Evolutionary conservation across 2,113 vertebrate genomes (phyloP), one percentile per base, ranked within the genome.

Genomic region (Athene cunicularia): DNA sequence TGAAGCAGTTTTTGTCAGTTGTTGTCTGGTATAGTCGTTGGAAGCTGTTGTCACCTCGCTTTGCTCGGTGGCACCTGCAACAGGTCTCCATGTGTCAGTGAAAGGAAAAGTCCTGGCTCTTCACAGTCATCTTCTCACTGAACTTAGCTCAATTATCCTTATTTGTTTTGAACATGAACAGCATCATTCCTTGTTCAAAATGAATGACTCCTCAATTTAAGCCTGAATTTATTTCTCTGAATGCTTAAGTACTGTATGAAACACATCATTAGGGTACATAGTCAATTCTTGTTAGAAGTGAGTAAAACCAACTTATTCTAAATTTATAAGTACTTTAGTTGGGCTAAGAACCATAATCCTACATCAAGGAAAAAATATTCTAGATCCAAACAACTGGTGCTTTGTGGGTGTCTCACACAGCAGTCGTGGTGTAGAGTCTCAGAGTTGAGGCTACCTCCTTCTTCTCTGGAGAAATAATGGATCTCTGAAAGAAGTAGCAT

Each of bases 271-370:
- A 30, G 3, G n/a, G 6, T 56, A 72, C 73, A 50, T 43, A 88
- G 63, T 67, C 17, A 80, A 27, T 88, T 79, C 37, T 63, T 94
- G 6, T 73, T 79, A 89, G 24, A 72, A 32, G 66, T 3, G 84
- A 63, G 68, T 71, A 82, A 63, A 96, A 94, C 32, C 14, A 89
- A 41, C 45, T 47, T 84, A 77, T 20, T 68, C 47, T 22, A 95
- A 90, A 94, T 90, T 91, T 60, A 6, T 87, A 88, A 86, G 20
- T 64, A 45, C 47, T 97, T 95, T 87, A 80, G 11, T 28, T 91
- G 53, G 86, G 32, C 39, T 73, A 93, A 84, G 21, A 52, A 24
- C 8, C 53, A 41, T 19, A 90, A 52, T 53, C 11, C 80, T 93
- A 80, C 63, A 82, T 76, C 30, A 89, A 82, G 58, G 8, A 59